Base-by-base conservation (phyloP, 2,797 vertebrate genomes). In the Buphagus erythrorhynchus region DNA sequence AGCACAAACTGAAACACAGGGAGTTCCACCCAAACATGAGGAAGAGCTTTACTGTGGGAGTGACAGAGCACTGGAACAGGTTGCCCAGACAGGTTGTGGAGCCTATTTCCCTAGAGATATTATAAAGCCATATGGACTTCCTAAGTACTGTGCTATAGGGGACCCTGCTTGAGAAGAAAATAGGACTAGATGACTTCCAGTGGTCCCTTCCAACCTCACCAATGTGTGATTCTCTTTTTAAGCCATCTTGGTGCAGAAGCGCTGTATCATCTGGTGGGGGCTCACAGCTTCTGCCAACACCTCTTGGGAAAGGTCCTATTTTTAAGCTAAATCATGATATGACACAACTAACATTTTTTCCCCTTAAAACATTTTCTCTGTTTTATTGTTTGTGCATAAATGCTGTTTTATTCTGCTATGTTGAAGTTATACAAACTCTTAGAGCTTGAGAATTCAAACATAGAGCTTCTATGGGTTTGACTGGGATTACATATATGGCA, bases 291-390 rank as follows among this genome's bases (percentile, higher is more conserved):
- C 45, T 81, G 29, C 11, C 2, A 1, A 7, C 10, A 38, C 2
- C 11, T 84, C 16, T 48, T 2, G 1, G 14, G 11, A 71, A 80
- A 81, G 48, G 14, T 4, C 9, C 4, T 61, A 13, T 61, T 77
- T 90, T 92, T 66, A 68, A 78, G 42, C 1, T n/a, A 88, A 52
- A 38, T 20, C 20, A 45, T 9, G 4, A 28, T 33, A 57, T 5
- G 51, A 40, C 15, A 31, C 5, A 61, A 52, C 3, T 54, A 68
- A 22, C 4, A 8, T 13, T 13, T 14, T 28, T 14, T 1, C 0
- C 9, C 6, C 29, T 31, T 48, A 18, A 58, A 72, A 10, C 0
- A 6, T 90, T 90, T 61, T 42, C 8, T 88, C 13, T 15, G 1
- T 48, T 74, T 5, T 68, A 13, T 16, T 65, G 1, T 49, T 69